Evolutionary conservation across 2,113 vertebrate species (phyloP), one percentile per base, ranked within the genome.

Genomic region (Ophiodon elongatus): DNA sequence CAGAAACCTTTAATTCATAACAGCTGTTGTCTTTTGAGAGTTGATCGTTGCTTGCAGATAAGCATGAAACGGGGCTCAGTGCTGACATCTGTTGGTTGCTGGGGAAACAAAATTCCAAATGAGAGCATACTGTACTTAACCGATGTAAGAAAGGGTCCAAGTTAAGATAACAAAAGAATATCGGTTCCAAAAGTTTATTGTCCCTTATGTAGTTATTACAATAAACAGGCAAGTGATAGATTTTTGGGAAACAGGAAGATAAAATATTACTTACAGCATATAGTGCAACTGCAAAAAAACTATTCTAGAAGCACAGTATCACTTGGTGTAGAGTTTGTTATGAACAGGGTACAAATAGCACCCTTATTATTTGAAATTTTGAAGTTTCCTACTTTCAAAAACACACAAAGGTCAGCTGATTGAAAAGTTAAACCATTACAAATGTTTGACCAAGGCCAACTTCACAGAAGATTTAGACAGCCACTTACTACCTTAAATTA

Each of bases 21-120:
- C 43, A 63, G 45, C 4, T 33, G 23, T 4, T 33, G 5, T 37
- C 19, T 63, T 76, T 31, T 1, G 1, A 23, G 15, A 47, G 15
- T 25, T 13, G 4, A 75, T 54, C 14, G 56, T 8, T 27, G 14
- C 27, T 29, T 1, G 5, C 5, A 67, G 21, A 10, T 7, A 19
- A 15, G 73, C 4, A 25, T 21, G 25, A 76, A 84, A 72, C 2
- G 11, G 65, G 7, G 71, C 68, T 88, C 85, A 85, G 66, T 21
- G 47, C 88, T 90, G 92, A 91, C 93, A 87, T 84, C 91, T 92
- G 68, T 69, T 89, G 90, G 87, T 35, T 37, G 23, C 10, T 43
- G 8, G 10, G 25, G 50, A 65, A 56, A 73, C 8, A 70, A 67
- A 68, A 47, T 8, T 29, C 21, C 31, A 4, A 21, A 45, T 29